Evolutionary conservation across 2,888 invertebrate genomes (phyloP), one percentile per base, ranked within the genome.

Genomic region (Gisinianus flammeolus): DNA sequence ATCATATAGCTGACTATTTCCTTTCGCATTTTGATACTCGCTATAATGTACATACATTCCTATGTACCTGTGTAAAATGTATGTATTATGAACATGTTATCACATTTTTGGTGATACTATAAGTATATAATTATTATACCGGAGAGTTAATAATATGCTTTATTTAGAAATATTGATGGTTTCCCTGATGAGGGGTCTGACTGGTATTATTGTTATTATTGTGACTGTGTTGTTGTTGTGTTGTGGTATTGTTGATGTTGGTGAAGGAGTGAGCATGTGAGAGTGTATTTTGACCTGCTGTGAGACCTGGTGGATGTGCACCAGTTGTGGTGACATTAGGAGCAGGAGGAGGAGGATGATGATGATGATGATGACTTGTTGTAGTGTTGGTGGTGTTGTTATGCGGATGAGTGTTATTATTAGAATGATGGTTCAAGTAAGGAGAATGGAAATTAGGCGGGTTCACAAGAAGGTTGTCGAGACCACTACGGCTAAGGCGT

Each of bases 401-500:
- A 80, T 78, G 75, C 79, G 82, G 35, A 78, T 76, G 58, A 26
- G 28, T 35, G 64, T 33, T 77, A n/a, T 64, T 31, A 24, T 64
- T 64, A 30, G 56, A 28, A 31, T 67, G 75, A 52, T 44, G 73
- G 26, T 75, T 58, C 19, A 67, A 52, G 35, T 6, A 54, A 22
- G 75, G 75, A 26, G 70, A 72, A 72, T 72, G 72, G 33, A 58
- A 72, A 72, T 72, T 74, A 66, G 64, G 10, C 1, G 82, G 83
- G 80, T 82, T 81, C 52, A 83, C 81, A 81, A 83, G 82, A 82
- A 83, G 83, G 80, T 82, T 82, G 78, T 85, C 85, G 79, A 85
- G 83, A 80, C 83, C 83, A 80, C 83, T 83, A 80, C 85, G 85
- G 81, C 83, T 84, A 81, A 84, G 82, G 69, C 85, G 83, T 78